Base-by-base conservation (phyloP, 2,797 vertebrate genomes). In the Cetoscarus ocellatus region DNA sequence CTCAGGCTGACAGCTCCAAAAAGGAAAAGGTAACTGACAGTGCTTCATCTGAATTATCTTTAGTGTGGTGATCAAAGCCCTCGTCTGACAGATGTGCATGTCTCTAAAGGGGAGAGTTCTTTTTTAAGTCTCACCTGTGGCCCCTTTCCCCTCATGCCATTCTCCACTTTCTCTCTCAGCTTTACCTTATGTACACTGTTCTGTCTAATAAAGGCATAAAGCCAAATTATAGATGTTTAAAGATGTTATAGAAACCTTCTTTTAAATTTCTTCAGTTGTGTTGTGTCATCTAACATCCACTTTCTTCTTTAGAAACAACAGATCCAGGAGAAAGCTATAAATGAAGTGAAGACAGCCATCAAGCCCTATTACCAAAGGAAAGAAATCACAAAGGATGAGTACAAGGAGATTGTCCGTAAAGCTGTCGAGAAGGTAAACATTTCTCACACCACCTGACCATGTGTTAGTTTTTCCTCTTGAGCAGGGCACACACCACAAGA, bases 301-400 rank as follows among this genome's bases (percentile, higher is more conserved):
- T 57, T 10, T 69, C 7, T 71, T 40, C 52, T 75, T 10, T n/a
- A 98, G 97, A 99, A 98, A 92, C 79, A 97, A 65, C 94, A 97
- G 85, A 98, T 99, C 87, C 97, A 99, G 82, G 98, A 99, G 79
- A 96, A 92, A 91, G 98, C 98, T 9, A 84, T 98, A 34, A 96
- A 96, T 55, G 98, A 99, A 83, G 98, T 99, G 76, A 99, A 98
- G 86, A 90, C 93, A 0, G 98, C 98, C 19, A 99, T 99, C 78
- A 99, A 98, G 86, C 98, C 96, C 65, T 99, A 94, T 91, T 99
- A 99, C 93, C 98, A 99, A 93, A 99, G 96, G 87, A 98, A 99
- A 91, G 98, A 99, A 76, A 98, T 99, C 93, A 96, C 96, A 11
- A 99, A 99, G 93, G 97, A 99, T 53, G 97, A 99, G 74, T 99